A percentile compares a stretch with the other conserved stretches of the same genome.
phyloP scores from a whole-genome alignment of 2,888 invertebrate genomes.

The Spilosoma lubricipeda region DNA sequence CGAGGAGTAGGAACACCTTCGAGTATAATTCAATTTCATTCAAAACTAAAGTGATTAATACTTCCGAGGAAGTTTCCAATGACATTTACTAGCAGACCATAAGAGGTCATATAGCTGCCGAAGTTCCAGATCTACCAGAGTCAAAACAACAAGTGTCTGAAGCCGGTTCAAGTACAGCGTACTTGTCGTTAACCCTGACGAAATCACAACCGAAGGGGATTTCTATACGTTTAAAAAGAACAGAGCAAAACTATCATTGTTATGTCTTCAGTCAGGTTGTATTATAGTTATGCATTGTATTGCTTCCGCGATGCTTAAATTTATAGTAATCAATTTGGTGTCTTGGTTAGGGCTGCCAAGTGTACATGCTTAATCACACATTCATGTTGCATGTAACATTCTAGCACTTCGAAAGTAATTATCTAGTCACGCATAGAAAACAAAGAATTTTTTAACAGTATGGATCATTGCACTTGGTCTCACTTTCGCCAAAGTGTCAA shows the following conservation, averaged over 20 bases:
- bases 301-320: neutral
- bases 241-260: neutral
- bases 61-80: too few species aligned
- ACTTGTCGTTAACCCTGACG: neutral
- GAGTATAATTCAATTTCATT: neutral
- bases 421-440: constrained; percentile 1
- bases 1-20: neutral
- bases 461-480: constrained; percentile 4
- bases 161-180: neutral
- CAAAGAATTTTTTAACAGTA: neutral
- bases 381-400: neutral
- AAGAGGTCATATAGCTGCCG: too few species aligned
- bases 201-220: neutral
- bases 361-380: neutral
- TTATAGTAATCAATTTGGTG: neutral
- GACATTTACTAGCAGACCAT: too few species aligned
- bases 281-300: neutral
- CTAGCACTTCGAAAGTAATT: neutral
- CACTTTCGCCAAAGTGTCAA: constrained; percentile 22
- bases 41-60: too few species aligned
- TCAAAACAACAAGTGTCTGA: neutral
- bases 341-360: neutral
- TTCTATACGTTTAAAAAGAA: neutral
- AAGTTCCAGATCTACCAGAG: neutral
- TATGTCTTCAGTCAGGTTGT: neutral